Conservation (phyloP, 1,140 invertebrate genomes). For the Cherax quadricarinatus region DNA sequence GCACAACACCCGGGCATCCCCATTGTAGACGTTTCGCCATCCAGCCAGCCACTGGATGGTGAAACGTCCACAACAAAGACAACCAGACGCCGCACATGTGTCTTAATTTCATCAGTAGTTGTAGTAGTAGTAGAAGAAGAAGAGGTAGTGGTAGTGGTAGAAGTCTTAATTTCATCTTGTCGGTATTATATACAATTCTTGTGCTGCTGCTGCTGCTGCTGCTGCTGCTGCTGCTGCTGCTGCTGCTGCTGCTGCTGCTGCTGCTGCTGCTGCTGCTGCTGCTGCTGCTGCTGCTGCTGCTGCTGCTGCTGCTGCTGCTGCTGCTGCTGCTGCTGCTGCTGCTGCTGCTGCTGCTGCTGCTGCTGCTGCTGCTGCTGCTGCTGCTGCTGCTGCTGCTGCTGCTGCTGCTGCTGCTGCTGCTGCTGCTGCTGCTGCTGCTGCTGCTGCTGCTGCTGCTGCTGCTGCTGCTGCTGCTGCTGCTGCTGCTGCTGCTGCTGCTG, state of each 20-base stretch:
- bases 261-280: constrained; percentile 3
- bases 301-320: constrained; percentile 8
- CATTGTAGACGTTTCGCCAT: no score
- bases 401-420: neutral
- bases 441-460: constrained; percentile 30
- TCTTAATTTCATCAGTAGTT: neutral
- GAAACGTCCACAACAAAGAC: no score
- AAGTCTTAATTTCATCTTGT: no score
- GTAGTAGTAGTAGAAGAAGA: no score
- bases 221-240: neutral
- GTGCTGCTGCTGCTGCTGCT: constrained; percentile 17
- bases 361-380: neutral
- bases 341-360: neutral
- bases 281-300: neutral
- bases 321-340: neutral
- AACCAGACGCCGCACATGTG: no score
- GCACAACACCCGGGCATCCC: no score
- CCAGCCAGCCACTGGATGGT: no score
- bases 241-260: constrained; percentile 1
- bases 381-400: neutral
- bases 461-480: constrained; percentile 13
- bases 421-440: constrained; percentile 20
- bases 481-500: constrained; percentile 33
- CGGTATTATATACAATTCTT: no score
- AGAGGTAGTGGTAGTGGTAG: no score